phyloP scores from a whole-genome alignment of 2,113 vertebrate species.

The Terrapene triunguis region DNA sequence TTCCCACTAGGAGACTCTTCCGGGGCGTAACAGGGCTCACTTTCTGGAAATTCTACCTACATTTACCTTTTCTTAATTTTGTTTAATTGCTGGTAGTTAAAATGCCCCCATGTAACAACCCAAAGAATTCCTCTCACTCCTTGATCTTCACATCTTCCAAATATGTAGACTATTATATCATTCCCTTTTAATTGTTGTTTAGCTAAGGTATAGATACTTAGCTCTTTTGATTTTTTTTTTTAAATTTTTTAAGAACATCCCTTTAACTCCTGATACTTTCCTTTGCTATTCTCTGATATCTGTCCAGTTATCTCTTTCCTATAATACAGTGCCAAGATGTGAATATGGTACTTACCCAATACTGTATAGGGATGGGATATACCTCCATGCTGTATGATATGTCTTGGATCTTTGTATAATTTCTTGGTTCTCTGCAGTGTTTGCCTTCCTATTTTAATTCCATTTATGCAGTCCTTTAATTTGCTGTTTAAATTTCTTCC shows the following conservation, averaged over 20 bases:
- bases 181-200: background rate
- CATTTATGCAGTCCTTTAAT: background rate
- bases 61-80: background rate
- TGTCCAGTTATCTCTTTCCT: background rate
- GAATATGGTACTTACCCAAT: background rate
- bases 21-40: background rate
- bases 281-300: background rate
- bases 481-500: background rate
- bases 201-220: background rate
- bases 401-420: background rate
- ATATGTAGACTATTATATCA: accelerated
- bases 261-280: background rate
- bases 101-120: background rate
- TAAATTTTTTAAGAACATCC: background rate
- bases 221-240: background rate
- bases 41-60: background rate
- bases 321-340: background rate
- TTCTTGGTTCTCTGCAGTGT: background rate
- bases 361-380: background rate
- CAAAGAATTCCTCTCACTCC: accelerated
- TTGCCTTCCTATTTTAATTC: background rate
- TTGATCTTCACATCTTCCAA: background rate
- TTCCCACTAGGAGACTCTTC: background rate
- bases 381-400: background rate
- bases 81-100: background rate